Base-by-base conservation (phyloP, 2,888 invertebrate genomes). In the Pheosia tremula region DNA sequence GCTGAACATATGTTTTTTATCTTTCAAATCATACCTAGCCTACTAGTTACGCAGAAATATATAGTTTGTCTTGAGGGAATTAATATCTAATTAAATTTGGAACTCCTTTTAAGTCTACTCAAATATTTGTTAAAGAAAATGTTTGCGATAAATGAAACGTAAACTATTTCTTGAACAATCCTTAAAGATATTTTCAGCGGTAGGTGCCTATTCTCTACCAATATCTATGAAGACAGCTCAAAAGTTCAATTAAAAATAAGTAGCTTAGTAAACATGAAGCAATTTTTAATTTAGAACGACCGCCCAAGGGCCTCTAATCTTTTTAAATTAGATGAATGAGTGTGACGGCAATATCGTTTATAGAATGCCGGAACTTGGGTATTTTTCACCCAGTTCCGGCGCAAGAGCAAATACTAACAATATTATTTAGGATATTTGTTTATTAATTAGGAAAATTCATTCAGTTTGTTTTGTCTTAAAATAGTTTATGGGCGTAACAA, bases 161-260 rank as follows among this genome's bases (percentile, higher is more conserved):
- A 24, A 24, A 50, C 50, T 50, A 50, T n/a, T 47, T 47, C n/a
- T n/a, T n/a, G 4, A 47, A 47, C 4, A 47, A 47, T n/a, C 0
- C 43, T 11, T 10, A 47, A 47, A 8, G 11, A 11, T 47, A 11
- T 47, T 47, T 56, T 49, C 52, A 67, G 58, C 47, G 37, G 50
- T 52, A 36, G 36, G 24, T 24, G 24, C 24, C 3, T 57, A 49
- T 37, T 58, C 24, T 53, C 37, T 37, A 13, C 3, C 13, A 39
- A 70, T 45, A 41, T 60, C 62, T 53, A 49, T 52, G 43, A 59
- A 43, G 56, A 58, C 58, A 52, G 55, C 47, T 55, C 11, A 39
- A 57, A 64, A 60, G 53, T 67, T 70, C 65, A 74, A 75, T 74
- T 76, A 76, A 74, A 70, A 72, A 63, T 68, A 75, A 72, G 70